These are phyloP conservation scores for Pristionchus exspectatus DNA, from an alignment of 2,888 invertebrate species.

Conservation along the genomic window DNA sequence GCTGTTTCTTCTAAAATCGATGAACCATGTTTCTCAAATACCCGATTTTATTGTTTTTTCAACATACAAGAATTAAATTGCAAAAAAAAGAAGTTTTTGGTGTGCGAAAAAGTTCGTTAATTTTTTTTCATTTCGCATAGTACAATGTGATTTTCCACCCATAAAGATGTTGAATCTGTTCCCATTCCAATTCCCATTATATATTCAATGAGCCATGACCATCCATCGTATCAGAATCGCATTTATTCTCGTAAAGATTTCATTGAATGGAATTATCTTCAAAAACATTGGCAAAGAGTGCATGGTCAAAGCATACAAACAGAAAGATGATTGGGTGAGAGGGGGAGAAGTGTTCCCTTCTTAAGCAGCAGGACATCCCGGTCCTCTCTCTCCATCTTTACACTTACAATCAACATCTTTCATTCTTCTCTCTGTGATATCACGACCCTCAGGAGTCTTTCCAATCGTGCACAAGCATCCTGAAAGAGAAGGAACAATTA, in stretches of 20 bases:
- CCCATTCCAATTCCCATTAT: too few relatives aligned
- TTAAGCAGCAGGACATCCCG: conserved; percentile 67
- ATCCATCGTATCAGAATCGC: neutral
- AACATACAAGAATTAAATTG: too few relatives aligned
- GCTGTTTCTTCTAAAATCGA: too few relatives aligned
- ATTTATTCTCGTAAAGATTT: conserved; percentile 16
- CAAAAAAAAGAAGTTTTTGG: too few relatives aligned
- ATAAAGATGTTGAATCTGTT: too few relatives aligned
- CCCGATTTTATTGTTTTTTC: too few relatives aligned
- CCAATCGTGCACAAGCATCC: conserved; percentile 78
- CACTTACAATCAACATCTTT: conserved; percentile 77
- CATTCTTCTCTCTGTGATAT: conserved; percentile 77
- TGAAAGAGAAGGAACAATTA: conserved; percentile 9
- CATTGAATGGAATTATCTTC: neutral
- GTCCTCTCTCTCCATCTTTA: conserved; percentile 66
- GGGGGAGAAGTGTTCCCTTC: neutral
- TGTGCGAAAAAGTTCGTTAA: too few relatives aligned
- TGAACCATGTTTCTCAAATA: too few relatives aligned
- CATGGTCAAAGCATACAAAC: conserved; percentile 19
- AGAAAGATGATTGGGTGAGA: neutral
- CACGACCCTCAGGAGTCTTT: conserved; percentile 75
- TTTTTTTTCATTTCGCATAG: too few relatives aligned
- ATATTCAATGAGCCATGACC: neutral
- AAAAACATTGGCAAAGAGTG: conserved; percentile 1
- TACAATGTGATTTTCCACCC: too few relatives aligned